Evolutionary conservation across 2,797 vertebrate genomes (phyloP), one percentile per base, ranked within the genome.

Genomic region (Malacoraja senta): DNA sequence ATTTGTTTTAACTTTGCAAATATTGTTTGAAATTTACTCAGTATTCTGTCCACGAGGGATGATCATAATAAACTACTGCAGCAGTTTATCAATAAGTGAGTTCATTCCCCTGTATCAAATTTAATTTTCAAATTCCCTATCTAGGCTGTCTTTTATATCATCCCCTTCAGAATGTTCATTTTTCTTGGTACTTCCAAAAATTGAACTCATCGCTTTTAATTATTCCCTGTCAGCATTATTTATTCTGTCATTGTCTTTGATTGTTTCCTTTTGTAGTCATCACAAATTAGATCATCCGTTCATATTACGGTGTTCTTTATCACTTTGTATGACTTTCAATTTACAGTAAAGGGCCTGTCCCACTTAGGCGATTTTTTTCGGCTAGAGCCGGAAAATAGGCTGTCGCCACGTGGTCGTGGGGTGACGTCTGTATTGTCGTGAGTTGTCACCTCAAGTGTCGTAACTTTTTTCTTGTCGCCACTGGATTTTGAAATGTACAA

Each of bases 81-180:
- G 63, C 19, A 24, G 65, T 88, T 68, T 88, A 88, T 88, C 84
- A 65, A 35, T 68, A 86, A 63, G n/a, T 35, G 63, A 88, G n/a
- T 68, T 10, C 63, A 88, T 68, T 88, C n/a, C n/a, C 12, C 61
- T 35, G 17, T 32, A 65, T 65, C n/a, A 65, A 65, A 65, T 88
- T 88, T 35, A n/a, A 88, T 88, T 88, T 88, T n/a, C 61, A 88
- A 65, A 88, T 88, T 29, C 84, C n/a, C 0, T 74, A n/a, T n/a
- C 24, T 15, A 7, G 17, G 17, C n/a, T 78, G 17, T 26, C n/a
- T 88, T 63, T 88, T 32, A 44, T 32, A 35, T 35, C 7, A 88
- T 68, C 65, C 21, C 32, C n/a, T 68, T 21, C 84, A 88, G n/a
- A 68, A 35, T 88, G 21, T 68, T 88, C 63, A 68, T 24, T 68